Conservation (phyloP, 1,140 invertebrate species). For the Eurosta solidaginis region DNA sequence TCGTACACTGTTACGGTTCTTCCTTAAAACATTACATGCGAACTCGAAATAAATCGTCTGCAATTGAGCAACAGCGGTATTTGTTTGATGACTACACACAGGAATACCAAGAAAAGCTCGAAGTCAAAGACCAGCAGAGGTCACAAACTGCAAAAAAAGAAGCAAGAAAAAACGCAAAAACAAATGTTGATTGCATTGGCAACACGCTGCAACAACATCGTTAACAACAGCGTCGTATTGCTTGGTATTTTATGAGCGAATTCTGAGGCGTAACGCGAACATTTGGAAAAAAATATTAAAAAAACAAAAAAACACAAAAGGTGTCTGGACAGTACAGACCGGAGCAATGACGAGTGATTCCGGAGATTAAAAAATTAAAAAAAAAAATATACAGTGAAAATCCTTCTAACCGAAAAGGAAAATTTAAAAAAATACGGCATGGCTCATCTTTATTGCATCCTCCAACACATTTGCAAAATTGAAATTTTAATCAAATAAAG, state of each 20-base stretch:
- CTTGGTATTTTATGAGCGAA: neutral
- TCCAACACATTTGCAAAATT: slow-evolving; percentile 7
- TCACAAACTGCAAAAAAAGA: neutral
- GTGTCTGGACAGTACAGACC: neutral
- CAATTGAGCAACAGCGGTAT: neutral
- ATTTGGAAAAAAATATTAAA: neutral
- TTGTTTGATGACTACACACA: neutral
- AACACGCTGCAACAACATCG: neutral
- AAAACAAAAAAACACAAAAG: neutral
- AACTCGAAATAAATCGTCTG: neutral
- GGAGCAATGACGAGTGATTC: neutral
- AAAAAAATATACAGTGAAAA: neutral
- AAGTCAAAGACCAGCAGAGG: neutral
- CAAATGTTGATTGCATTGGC: slow-evolving; percentile 14
- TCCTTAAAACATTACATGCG: too few relatives aligned
- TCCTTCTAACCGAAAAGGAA: neutral
- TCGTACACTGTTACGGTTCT: too few relatives aligned
- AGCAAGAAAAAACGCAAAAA: neutral
- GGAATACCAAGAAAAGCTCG: neutral
- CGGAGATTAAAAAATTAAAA: neutral
- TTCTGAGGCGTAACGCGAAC: neutral
- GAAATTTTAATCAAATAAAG: slow-evolving; percentile 26
- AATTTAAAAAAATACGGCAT: neutral
- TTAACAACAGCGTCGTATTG: neutral
- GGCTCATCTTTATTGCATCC: neutral